Conservation (phyloP, 2,888 invertebrate genomes). For the Rapana venosa region DNA sequence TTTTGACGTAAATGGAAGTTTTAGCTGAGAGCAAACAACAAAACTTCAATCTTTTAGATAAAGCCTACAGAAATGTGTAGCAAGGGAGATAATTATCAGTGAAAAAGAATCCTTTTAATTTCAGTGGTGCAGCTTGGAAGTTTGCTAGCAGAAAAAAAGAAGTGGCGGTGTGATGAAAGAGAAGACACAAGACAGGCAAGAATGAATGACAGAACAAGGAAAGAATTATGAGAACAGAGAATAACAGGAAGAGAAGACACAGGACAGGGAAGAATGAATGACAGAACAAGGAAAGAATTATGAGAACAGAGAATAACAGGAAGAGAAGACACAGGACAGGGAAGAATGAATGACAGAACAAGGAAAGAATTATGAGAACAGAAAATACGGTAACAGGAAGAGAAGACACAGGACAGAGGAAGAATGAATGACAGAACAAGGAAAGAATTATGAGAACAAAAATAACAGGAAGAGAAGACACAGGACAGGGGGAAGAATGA, state of each 20-base stretch:
- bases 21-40: no score
- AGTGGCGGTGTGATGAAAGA: no score
- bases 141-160: no score
- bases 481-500: not conserved
- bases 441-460: not conserved
- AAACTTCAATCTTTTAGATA: no score
- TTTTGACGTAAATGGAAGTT: no score
- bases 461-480: no score
- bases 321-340: not conserved
- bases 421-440: constrained; percentile 20
- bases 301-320: not conserved
- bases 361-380: not conserved
- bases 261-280: no score
- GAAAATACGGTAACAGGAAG: no score
- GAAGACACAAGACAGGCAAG: not conserved
- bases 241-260: not conserved
- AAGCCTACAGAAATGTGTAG: no score
- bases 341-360: constrained; percentile 21
- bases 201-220: not conserved
- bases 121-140: no score
- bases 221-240: not conserved
- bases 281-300: not conserved
- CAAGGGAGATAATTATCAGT: no score
- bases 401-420: not conserved
- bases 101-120: no score